Base-by-base conservation (phyloP, 1,140 invertebrate species). In the Fopius arisanus region DNA sequence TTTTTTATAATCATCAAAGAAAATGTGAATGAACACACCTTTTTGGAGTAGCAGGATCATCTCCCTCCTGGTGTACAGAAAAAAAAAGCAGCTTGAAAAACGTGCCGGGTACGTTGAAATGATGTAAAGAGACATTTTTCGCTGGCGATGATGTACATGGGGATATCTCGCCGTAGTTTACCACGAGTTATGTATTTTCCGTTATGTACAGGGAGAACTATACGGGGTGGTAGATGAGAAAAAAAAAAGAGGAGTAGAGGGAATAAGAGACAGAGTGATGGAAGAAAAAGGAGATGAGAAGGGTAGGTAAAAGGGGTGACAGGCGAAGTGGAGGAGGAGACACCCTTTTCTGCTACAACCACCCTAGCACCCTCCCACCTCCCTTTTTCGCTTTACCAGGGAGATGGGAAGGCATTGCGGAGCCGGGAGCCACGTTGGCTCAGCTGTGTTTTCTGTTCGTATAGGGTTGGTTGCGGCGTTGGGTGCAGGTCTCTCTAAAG, bases 391-490 rank as follows among this genome's bases (percentile, higher is more conserved):
- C 59, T 23, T 69, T 29, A 9, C 43, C 43, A 4, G 33, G 68
- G 71, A 76, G 72, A 69, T 76, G 70, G 26, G 75, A 78, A 77
- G 75, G 77, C 68, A 78, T 78, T 74, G 71, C 77, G 16, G 43
- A 68, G 75, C 77, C 75, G 54, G 63, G 59, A 78, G 73, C 66
- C 62, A 73, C 76, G 76, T 78, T 78, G 77, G 77, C 77, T 78
- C 77, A 78, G 77, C 77, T 78, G 77, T 78, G 75, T 76, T 78
- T 76, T 78, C 77, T 75, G 75, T 76, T 76, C 77, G 77, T 74
- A 48, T 59, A 65, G 76, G 75, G 74, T 76, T 37, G 75, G 77
- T 76, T 78, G 77, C 73, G 77, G 75, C 73, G 70, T 76, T 72
- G 43, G 75, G 67, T 69, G 75, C 72, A 70, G 77, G 73, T 74